A percentile compares a stretch with the other conserved stretches of the same genome.
Evolutionary conservation across 2,113 vertebrate genomes (phyloP).

Genomic region (Sapayoa aenigma): DNA sequence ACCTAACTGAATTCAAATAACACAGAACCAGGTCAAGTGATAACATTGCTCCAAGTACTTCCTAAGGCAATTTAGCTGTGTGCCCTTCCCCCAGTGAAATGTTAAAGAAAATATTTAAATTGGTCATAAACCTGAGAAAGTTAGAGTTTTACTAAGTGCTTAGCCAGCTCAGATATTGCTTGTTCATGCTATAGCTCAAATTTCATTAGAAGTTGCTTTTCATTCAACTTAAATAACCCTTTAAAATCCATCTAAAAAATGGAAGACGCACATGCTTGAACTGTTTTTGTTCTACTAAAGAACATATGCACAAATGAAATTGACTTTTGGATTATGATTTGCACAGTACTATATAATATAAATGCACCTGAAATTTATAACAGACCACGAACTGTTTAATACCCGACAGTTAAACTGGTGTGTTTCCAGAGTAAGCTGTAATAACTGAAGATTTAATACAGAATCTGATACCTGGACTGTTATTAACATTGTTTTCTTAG

Average conservation of each 20-base stretch:
- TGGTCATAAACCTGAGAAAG: not conserved
- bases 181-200: constrained; percentile 16
- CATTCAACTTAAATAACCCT: constrained; percentile 30
- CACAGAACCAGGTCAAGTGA: not conserved
- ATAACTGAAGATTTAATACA: constrained; percentile 49
- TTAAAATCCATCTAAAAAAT: constrained; percentile 29
- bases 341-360: not conserved
- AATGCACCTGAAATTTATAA: constrained; percentile 61
- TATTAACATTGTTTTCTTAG: constrained; percentile 57
- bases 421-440: constrained; percentile 41
- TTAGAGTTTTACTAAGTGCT: constrained; percentile 16
- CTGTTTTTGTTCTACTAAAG: constrained; percentile 28
- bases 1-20: not conserved
- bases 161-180: not conserved
- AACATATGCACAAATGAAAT: constrained; percentile 7
- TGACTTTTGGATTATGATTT: constrained; percentile 56
- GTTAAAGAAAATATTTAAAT: not conserved
- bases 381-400: not conserved
- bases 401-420: constrained; percentile 3
- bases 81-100: not conserved
- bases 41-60: not conserved
- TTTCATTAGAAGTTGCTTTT: constrained; percentile 36
- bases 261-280: constrained; percentile 1
- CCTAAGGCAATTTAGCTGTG: not conserved
- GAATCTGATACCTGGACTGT: constrained; percentile 31